A percentile compares a stretch with the other conserved stretches of the same genome.
Evolutionary conservation across 2,113 vertebrate species (phyloP).

Genomic region (Taxidea taxus): DNA sequence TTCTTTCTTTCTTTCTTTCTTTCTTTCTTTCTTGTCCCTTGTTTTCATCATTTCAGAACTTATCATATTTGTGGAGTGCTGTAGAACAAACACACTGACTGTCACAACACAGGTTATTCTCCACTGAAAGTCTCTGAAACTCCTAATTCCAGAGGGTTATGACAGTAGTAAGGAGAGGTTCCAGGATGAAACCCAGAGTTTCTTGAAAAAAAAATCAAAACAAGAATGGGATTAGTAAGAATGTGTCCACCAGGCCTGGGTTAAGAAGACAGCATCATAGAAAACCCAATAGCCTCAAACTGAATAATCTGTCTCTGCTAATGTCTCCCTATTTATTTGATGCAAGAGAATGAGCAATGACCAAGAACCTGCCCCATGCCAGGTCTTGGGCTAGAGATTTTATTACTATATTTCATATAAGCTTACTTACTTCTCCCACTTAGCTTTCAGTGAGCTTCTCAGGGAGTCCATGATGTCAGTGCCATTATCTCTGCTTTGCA

Average conservation of each 20-base stretch:
- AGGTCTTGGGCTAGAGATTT: neutral
- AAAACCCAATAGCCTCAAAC: neutral
- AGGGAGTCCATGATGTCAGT: neutral
- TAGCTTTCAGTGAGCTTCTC: neutral
- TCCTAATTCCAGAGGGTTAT: neutral
- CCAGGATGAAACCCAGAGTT: neutral
- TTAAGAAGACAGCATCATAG: neutral
- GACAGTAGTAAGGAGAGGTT: neutral
- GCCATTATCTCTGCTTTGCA: neutral
- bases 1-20: too few species aligned
- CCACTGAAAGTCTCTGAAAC: too few species aligned
- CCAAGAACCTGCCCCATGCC: too few species aligned
- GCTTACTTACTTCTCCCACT: neutral
- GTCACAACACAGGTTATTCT: neutral
- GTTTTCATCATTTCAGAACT: neutral
- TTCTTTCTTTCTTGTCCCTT: neutral
- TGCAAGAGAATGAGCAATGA: neutral
- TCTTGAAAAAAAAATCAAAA: neutral
- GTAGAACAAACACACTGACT: neutral
- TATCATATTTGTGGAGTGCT: neutral
- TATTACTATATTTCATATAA: neutral
- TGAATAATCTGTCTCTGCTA: neutral
- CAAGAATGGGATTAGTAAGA: neutral
- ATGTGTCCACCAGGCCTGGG: neutral
- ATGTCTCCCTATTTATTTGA: neutral